Evolutionary conservation across 2,888 invertebrate genomes (phyloP), one percentile per base, ranked within the genome.

Genomic region (Euclidia mi): DNA sequence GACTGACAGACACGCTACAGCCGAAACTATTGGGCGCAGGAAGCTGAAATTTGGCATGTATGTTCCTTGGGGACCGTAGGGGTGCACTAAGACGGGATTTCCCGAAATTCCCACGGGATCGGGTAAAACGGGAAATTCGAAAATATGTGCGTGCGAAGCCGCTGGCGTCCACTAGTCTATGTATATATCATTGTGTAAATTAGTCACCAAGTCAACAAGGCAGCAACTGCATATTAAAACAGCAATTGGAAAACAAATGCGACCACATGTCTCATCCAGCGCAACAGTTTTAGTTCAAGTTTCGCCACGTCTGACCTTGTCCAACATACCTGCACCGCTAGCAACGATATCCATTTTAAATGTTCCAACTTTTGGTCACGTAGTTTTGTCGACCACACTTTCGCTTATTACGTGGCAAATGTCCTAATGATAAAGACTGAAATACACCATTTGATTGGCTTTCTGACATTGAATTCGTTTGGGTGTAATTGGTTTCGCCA

Each of bases 291-390:
- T 67, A 62, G 57, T 61, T 45, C 10, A 61, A 59, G 69, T 86
- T 85, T 82, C 81, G 65, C 69, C 76, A 81, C 75, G 46, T 46
- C 35, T 77, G 81, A 87, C 90, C 90, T 90, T 89, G 89, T 80
- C 79, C 84, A 81, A 84, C 70, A 76, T 81, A 81, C 68, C 64
- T n/a, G n/a, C n/a, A n/a, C n/a, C n/a, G n/a, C 53, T 45, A 61
- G 63, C 63, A 65, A 57, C 70, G 67, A 71, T 79, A 84, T 72
- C 79, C 75, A 76, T 71, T 79, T 71, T 65, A 66, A 42, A 73
- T 79, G 69, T 79, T 81, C 76, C 76, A 69, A 70, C 66, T 76
- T 76, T 79, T 68, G 67, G 84, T 85, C 87, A 90, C 89, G 89
- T 88, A 81, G 75, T 81, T 60, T 78, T 81, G 62, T 59, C 65